Conservation (phyloP, 2,113 vertebrate genomes). For the Nothobranchius furzeri region DNA sequence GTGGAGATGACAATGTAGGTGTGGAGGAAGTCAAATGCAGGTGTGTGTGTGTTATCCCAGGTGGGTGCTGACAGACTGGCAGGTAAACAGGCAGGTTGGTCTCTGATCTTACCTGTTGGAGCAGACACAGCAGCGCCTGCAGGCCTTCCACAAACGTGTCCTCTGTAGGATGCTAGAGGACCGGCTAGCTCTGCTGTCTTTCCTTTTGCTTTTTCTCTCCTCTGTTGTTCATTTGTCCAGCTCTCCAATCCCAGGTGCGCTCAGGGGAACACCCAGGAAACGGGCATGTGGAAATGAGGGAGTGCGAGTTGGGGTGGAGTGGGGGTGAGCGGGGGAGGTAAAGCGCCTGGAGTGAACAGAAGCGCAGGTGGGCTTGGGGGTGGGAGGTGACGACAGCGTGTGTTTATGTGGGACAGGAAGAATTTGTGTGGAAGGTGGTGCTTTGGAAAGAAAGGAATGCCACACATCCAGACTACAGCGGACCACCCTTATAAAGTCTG, state of each 20-base stretch:
- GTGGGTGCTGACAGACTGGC: conserved; percentile 69
- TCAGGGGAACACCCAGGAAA: conserved; percentile 61
- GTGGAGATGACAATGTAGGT: conserved; percentile 66
- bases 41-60: conserved; percentile 55
- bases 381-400: conserved; percentile 31
- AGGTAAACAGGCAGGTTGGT: conserved; percentile 69
- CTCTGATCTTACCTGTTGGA: conserved; percentile 74
- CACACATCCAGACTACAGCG: conserved; percentile 66
- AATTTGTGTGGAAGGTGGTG: conserved; percentile 49
- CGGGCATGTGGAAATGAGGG: background rate
- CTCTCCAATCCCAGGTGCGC: conserved; percentile 45
- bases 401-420: conserved; percentile 40
- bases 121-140: conserved; percentile 60
- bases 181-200: conserved; percentile 20
- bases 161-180: conserved; percentile 51
- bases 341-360: conserved; percentile 40
- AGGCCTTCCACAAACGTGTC: conserved; percentile 57
- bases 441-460: conserved; percentile 62
- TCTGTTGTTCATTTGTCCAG: background rate
- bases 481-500: conserved; percentile 61
- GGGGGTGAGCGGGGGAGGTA: conserved; percentile 13
- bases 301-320: conserved; percentile 2
- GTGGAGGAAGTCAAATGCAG: conserved; percentile 71
- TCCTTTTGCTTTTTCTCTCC: conserved; percentile 1
- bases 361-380: conserved; percentile 63